Evolutionary conservation across 2,113 vertebrate genomes (phyloP).

Genomic region (Motacilla alba): DNA sequence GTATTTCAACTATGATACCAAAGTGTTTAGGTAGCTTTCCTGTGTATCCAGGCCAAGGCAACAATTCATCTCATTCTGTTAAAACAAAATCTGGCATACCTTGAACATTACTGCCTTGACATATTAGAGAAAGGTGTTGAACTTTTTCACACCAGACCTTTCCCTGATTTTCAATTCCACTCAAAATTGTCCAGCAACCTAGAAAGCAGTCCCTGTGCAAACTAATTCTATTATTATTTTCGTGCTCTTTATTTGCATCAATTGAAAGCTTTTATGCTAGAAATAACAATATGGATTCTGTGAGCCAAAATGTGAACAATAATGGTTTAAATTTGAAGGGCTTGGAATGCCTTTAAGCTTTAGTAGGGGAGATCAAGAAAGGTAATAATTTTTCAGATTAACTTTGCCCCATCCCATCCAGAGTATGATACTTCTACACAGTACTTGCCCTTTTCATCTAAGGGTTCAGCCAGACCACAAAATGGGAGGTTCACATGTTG

Average conservation of each 20-base stretch:
- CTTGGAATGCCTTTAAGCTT: accelerated
- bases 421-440: not conserved
- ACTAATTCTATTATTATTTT: not conserved
- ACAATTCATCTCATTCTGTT: not conserved
- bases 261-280: not conserved
- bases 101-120: not conserved
- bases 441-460: not conserved
- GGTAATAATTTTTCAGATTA: not conserved
- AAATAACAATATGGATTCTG: not conserved
- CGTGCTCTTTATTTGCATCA: not conserved
- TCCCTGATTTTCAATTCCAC: not conserved
- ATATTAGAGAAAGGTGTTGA: not conserved
- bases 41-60: not conserved
- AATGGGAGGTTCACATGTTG: not conserved
- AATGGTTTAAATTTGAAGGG: not conserved
- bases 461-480: slow-evolving; percentile 24
- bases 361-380: not conserved
- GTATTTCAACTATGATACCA: not conserved
- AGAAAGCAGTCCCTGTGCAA: not conserved
- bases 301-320: not conserved
- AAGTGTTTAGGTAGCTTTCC: not conserved
- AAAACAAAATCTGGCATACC: not conserved
- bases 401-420: not conserved
- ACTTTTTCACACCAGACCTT: not conserved
- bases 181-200: not conserved